These are phyloP conservation scores for Siniperca obscura DNA, from an alignment of 2,797 vertebrate species.

Conservation along the genomic window DNA sequence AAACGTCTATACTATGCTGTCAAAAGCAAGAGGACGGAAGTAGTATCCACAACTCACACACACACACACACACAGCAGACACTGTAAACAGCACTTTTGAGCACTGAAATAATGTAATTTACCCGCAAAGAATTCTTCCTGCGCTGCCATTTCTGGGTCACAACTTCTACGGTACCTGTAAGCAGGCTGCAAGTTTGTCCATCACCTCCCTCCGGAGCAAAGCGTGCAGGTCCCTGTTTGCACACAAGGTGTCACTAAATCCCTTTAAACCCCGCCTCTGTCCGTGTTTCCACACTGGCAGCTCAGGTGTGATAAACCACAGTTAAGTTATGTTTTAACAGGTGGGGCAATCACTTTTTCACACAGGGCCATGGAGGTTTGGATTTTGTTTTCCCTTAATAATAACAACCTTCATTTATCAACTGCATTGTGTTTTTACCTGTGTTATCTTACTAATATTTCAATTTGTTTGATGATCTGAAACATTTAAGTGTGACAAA, in stretches of 20 bases:
- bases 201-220: constrained; percentile 16
- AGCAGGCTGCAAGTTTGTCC: constrained; percentile 2
- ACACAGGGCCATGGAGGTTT: too few relatives aligned
- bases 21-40: background rate
- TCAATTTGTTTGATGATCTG: too few relatives aligned
- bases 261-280: background rate
- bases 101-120: background rate
- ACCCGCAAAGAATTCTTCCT: too few relatives aligned
- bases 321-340: too few relatives aligned
- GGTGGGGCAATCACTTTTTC: too few relatives aligned
- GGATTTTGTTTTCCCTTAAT: too few relatives aligned
- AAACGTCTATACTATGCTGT: background rate
- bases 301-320: too few relatives aligned
- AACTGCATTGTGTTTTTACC: too few relatives aligned
- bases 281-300: background rate
- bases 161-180: background rate
- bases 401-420: too few relatives aligned
- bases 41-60: background rate
- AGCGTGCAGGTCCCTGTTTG: constrained; percentile 18
- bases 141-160: too few relatives aligned
- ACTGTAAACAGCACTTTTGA: background rate
- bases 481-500: too few relatives aligned
- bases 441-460: too few relatives aligned
- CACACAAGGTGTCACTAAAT: constrained; percentile 61
- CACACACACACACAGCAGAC: background rate